Evolutionary conservation across 2,797 vertebrate genomes (phyloP), one percentile per base, ranked within the genome.

Genomic region (Pagetopsis macropterus): DNA sequence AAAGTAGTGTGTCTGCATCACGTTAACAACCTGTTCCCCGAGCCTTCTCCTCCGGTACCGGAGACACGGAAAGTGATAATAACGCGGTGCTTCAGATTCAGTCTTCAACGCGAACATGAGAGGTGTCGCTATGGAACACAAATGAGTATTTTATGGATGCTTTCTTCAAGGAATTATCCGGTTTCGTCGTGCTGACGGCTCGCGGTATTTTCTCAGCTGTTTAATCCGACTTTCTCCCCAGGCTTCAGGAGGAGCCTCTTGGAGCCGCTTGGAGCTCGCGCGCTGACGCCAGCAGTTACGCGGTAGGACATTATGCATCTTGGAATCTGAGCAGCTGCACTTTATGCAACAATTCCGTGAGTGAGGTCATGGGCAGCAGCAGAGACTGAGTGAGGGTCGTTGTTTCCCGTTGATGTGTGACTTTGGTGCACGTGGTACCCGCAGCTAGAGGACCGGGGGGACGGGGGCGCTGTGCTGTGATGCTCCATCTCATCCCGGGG

Each of bases 401-500:
- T 37, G 67, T 70, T 56, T 46, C 3, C 57, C 63, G 79, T 87
- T 80, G 65, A 84, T 89, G 86, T 82, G 82, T 75, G 75, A 78
- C 81, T 84, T 79, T 81, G 21, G 50, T 78, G 65, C 8, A 81
- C 46, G 63, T 70, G 87, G 83, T 43, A 61, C 84, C 73, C 82
- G 72, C 83, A 83, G 72, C 82, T 67, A 72, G 82, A 85, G 77
- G 87, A 91, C 79, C 83, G 84, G 80, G 78, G 79, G 76, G 72
- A 89, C 88, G 82, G 92, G 82, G 90, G 73, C 91, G 80, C 84
- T 76, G 90, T 87, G 94, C 94, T 94, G 96, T 95, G 95, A 97
- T 97, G 96, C 95, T 93, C 70, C 84, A 82, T 91, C 84, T 89
- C 69, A 74, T 85, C 80, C 93, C 92, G 94, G 90, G 88, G 79